Base-by-base conservation (phyloP, 64 coral and sea anemone species). In the Anthopleura sola region DNA sequence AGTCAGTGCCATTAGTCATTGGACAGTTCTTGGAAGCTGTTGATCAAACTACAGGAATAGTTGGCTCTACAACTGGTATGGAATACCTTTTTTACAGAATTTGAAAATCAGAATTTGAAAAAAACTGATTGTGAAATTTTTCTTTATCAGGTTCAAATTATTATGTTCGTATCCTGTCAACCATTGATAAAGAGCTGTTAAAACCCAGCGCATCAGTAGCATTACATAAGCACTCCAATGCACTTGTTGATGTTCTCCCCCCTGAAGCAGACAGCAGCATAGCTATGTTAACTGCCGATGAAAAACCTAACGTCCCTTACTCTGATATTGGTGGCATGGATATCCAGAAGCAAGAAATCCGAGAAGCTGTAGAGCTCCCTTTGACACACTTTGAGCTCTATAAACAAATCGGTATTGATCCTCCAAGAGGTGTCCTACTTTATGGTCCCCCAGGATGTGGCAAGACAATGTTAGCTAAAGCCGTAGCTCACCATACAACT, bases 201-300 rank as follows among this genome's bases (percentile, higher is more conserved):
- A 98, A 98, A 89, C 95, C 95, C n/a, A 98, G 95, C 94, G 95
- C 95, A 69, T 98, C 95, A 39, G 95, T 98, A 48, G 95, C 95
- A 5, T 88, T 98, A 49, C 95, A 98, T 49, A 98, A 94, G 92
- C 95, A 98, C 79, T 98, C 95, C 15, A 98, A 98, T 94, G 95
- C 95, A n/a, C 78, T 98, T 6, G 95, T 98, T 5, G 95, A 98
- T 78, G 92, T 98, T 60, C 86, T 98, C 18, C 95, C 95, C 17
- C 95, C 95, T 11, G 95, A 98, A 86, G 92, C 95, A 66, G 95
- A 98, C 55, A 98, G 95, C 39, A 98, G 95, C 53, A 98, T 98
- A 90, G 95, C 95, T 40, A 98, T 98, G 95, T 60, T 98, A 71
- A 84, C 92, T 6, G 87, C 86, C 32, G 95, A 98, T 34, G 95